Percentiles rank a stretch among this genome's conserved stretches.
These are phyloP conservation scores for Microctenopoma stevenorrisi DNA, from an alignment of 2,797 vertebrate genomes.

Conservation along the genomic window DNA sequence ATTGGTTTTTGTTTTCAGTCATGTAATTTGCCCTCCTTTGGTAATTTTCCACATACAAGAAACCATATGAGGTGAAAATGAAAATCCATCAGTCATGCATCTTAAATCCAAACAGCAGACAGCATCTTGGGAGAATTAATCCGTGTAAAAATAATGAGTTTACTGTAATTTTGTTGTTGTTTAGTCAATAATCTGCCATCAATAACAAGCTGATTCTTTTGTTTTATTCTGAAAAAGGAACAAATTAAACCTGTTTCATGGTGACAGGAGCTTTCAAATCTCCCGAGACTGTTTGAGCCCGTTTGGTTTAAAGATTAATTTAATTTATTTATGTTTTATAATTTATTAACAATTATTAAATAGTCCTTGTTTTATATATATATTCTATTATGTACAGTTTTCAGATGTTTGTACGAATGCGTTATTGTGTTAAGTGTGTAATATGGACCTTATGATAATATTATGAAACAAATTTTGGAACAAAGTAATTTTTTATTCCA, in stretches of 20 bases:
- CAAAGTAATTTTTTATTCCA: too few species aligned
- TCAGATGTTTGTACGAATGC: too few species aligned
- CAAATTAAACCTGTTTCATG: not conserved
- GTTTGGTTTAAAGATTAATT: too few species aligned
- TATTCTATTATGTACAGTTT: too few species aligned
- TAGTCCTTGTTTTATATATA: too few species aligned
- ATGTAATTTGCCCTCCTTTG: not conserved
- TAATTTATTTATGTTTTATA: too few species aligned
- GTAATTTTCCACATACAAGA: not conserved
- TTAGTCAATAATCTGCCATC: constrained; percentile 1
- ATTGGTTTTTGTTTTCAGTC: not conserved
- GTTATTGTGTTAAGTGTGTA: too few species aligned
- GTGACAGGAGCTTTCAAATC: too few species aligned
- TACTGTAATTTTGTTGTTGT: not conserved
- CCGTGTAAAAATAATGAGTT: constrained; percentile 1
- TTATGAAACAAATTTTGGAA: too few species aligned
- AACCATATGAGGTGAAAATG: not conserved
- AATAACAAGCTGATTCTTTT: not conserved
- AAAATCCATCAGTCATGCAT: constrained; percentile 7
- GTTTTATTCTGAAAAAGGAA: constrained; percentile 1
- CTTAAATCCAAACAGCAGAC: not conserved
- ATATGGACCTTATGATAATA: too few species aligned
- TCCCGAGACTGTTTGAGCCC: too few species aligned
- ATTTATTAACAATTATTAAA: too few species aligned
- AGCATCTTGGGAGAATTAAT: not conserved